Base-by-base conservation (phyloP, 2,888 invertebrate species). In the Perithous albicinctus region DNA sequence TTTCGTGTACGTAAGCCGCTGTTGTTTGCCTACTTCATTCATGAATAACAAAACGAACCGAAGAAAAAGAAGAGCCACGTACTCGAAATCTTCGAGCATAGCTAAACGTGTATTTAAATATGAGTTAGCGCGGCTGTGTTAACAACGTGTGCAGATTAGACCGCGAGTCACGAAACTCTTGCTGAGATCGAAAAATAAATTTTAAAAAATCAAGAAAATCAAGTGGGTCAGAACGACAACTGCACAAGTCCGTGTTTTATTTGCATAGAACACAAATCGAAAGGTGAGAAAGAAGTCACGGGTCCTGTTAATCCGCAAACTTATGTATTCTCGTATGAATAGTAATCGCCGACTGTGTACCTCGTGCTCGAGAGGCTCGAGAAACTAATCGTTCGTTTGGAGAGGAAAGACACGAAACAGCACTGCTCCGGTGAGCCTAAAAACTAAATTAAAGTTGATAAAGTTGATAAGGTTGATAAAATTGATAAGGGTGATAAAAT, bases 401-500 rank as follows among this genome's bases (percentile, higher is more conserved):
- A 59, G 5, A 18, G 18, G n/a, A 29, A 32, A 46, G 29, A 29
- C 32, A 18, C 8, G 35, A 43, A 43, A 12, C n/a, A 29, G 26
- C n/a, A 12, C n/a, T 12, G n/a, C 41, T 26, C 29, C 3, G 29
- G 29, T 29, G 2, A 29, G 5, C 29, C 29, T 2, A 29, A 5
- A 29, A n/a, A n/a, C n/a, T n/a, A n/a, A n/a, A n/a, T n/a, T n/a
- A n/a, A n/a, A n/a, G n/a, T n/a, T n/a, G n/a, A n/a, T n/a, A n/a
- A n/a, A n/a, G n/a, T n/a, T n/a, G 79, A 70, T 67, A 59, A 82
- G 41, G 76, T 63, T 61, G 64, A 29, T 73, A 66, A 32, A 78
- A 54, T 51, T 59, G 66, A 61, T n/a, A 35, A 35, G 20, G 59
- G 35, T 8, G 67, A 67, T 51, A 51, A 51, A 20, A 51, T 18